These are phyloP conservation scores for Ctena decussata DNA, from an alignment of 2,888 invertebrate genomes.

Conservation along the genomic window DNA sequence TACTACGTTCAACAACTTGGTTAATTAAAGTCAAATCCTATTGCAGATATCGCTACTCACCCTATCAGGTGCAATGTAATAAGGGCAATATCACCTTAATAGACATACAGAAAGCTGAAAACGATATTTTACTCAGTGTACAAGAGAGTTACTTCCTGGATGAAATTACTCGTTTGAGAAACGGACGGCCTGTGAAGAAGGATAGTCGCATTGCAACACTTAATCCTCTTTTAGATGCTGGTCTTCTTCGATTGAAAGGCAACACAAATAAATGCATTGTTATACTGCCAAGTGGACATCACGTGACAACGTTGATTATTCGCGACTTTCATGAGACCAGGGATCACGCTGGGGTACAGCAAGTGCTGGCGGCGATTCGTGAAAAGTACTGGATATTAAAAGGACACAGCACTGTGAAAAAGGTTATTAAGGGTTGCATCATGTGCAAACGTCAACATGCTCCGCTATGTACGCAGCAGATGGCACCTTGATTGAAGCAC, in stretches of 20 bases:
- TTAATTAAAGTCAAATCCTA: constrained; percentile 10
- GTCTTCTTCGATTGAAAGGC: background rate
- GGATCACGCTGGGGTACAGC: constrained; percentile 8
- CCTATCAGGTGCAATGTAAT: background rate
- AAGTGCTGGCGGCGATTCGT: background rate
- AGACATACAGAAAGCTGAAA: constrained; percentile 14
- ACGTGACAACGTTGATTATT: constrained; percentile 20
- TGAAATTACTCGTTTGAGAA: constrained; percentile 10
- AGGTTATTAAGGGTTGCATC: constrained; percentile 4
- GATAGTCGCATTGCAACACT: constrained; percentile 18
- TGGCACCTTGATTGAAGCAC: constrained; percentile 28
- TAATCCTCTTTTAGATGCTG: constrained; percentile 8
- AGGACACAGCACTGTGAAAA: constrained; percentile 2
- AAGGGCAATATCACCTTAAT: constrained; percentile 12
- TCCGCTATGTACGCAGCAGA: constrained; percentile 14
- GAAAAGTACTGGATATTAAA: background rate
- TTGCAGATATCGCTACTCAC: constrained; percentile 14
- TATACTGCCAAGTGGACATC: constrained; percentile 6
- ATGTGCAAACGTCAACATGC: constrained; percentile 19
- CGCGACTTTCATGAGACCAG: background rate
- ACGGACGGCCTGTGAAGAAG: constrained; percentile 10
- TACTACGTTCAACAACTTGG: constrained; percentile 20
- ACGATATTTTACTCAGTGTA: constrained; percentile 8
- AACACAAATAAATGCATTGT: background rate
- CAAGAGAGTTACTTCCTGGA: background rate